Percentiles rank a stretch among this genome's conserved stretches.
Evolutionary conservation across 2,113 vertebrate genomes (phyloP).

Genomic region (Sapajus apella): DNA sequence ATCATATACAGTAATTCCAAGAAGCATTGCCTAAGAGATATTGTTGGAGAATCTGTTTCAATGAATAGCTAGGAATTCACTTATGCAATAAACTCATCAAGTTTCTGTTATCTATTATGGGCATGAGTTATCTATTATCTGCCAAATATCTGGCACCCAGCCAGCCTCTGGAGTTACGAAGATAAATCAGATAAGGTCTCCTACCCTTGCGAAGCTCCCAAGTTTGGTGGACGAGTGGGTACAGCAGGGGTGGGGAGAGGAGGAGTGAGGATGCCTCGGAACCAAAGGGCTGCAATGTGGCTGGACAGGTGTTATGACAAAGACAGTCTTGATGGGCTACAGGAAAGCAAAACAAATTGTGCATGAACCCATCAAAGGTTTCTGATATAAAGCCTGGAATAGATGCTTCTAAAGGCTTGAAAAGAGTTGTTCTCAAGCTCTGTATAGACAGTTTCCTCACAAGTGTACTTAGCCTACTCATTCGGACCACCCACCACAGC

Average conservation of each 20-base stretch:
- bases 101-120: not conserved
- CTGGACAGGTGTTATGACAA: not conserved
- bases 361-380: not conserved
- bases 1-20: not conserved
- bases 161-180: not conserved
- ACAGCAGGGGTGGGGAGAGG: not conserved
- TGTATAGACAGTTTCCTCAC: not conserved
- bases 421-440: not conserved
- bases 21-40: constrained; percentile 9
- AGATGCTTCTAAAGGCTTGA: not conserved
- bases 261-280: not conserved
- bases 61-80: constrained; percentile 25
- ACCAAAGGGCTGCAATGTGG: not conserved
- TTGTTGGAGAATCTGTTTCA: not conserved
- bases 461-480: not conserved
- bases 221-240: not conserved
- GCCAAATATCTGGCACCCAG: not conserved
- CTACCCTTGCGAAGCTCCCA: not conserved
- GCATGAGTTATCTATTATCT: not conserved
- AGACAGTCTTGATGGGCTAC: not conserved
- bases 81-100: not conserved
- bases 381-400: rapidly evolving
- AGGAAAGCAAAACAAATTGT: not conserved
- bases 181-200: not conserved
- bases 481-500: not conserved